Evolutionary conservation across 2,113 vertebrate species (phyloP).

Genomic region (Serilophus lunatus): DNA sequence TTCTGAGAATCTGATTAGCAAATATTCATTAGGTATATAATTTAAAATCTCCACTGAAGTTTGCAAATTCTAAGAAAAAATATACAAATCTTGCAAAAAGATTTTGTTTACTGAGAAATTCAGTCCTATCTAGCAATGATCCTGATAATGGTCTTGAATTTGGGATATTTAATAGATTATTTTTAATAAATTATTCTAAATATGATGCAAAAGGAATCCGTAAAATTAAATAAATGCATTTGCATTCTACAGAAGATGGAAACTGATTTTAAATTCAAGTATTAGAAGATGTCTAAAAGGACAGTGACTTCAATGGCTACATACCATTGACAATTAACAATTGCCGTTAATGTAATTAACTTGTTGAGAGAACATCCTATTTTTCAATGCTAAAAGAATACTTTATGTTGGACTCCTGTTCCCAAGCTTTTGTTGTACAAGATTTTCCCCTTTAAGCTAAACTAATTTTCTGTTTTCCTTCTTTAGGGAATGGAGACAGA

Average conservation of each 20-base stretch:
- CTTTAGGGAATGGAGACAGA: neutral
- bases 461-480: neutral
- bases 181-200: neutral
- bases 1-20: neutral
- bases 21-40: neutral
- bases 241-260: neutral
- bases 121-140: neutral
- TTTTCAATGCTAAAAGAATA: neutral
- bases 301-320: neutral
- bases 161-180: neutral
- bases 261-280: neutral
- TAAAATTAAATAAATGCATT: neutral
- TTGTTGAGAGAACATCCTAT: neutral
- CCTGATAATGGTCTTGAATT: neutral
- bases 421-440: neutral
- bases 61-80: neutral
- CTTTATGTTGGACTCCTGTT: neutral
- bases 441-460: neutral
- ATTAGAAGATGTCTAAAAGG: neutral
- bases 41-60: neutral
- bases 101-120: neutral
- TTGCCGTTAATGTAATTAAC: neutral
- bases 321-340: neutral
- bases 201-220: neutral
- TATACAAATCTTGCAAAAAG: neutral